A percentile compares a stretch with the other conserved stretches of the same genome.
phyloP scores from a whole-genome alignment of 1,140 invertebrate species.

The Procambarus virginalis region DNA sequence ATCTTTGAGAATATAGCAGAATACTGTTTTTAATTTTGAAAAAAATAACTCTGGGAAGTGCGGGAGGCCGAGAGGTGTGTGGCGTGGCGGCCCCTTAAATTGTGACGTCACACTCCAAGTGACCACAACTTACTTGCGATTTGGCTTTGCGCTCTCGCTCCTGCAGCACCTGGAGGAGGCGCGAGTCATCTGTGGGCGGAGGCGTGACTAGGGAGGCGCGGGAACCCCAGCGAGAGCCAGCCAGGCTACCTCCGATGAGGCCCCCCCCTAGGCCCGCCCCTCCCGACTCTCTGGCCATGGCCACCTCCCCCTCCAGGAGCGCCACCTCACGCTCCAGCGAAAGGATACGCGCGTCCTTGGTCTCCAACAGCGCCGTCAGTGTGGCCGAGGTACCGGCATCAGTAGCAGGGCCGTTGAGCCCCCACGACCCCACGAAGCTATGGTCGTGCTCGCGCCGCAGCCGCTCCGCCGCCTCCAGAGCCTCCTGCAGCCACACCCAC shows the following conservation, averaged over 20 bases:
- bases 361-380: conserved; percentile 85
- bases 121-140: conserved; percentile 67
- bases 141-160: conserved; percentile 70
- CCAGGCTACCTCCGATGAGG: conserved; percentile 44
- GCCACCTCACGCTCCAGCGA: conserved; percentile 88
- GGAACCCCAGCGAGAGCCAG: conserved; percentile 66
- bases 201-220: conserved; percentile 67
- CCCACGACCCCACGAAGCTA: conserved; percentile 66
- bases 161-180: conserved; percentile 68
- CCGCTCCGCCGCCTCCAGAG: conserved; percentile 63
- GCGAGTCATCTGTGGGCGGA: conserved; percentile 69
- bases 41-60: too few relatives aligned
- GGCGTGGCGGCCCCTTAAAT: conserved; percentile 22
- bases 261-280: conserved; percentile 71
- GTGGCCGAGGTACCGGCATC: conserved; percentile 82
- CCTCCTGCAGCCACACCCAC: conserved; percentile 69
- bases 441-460: conserved; percentile 66
- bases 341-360: conserved; percentile 88
- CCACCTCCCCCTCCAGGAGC: conserved; percentile 78
- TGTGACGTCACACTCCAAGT: conserved; percentile 33
- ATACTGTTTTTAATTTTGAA: too few relatives aligned
- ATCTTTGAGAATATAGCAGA: too few relatives aligned
- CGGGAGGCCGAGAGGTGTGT: too few relatives aligned
- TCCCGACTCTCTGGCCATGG: conserved; percentile 78
- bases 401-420: conserved; percentile 74